Evolutionary conservation across 2,888 invertebrate genomes (phyloP), one percentile per base, ranked within the genome.

Genomic region (Creontiades dilutus): DNA sequence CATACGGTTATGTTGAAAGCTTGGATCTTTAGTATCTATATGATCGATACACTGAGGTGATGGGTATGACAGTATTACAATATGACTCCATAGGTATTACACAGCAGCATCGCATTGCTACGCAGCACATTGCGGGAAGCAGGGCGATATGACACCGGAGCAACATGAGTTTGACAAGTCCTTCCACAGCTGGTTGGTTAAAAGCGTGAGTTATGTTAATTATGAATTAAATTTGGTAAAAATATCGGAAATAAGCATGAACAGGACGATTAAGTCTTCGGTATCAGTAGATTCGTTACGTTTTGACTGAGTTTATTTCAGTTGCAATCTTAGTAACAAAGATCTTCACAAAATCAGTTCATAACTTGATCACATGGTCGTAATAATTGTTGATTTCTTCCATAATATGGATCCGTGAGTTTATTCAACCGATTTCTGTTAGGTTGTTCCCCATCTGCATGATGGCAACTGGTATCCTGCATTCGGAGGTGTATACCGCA

Each of bases 401-500:
- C 48, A 48, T 52, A 14, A 52, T 7, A 2, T 52, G 52, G 11
- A 52, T 52, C 11, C 23, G 23, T 3, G 23, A 23, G n/a, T 1
- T 14, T 16, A 0, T 57, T 57, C 68, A 11, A 7, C 9, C 23
- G 23, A 23, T 3, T 68, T 23, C 16, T 81, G 90, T 82, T 90
- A 93, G 93, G 93, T 95, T 2, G 92, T 94, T 12, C 94, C 94
- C 0, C 95, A 95, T 92, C 93, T 96, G 23, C 93, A 94, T 84
- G 95, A 96, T 92, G 95, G 95, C 11, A 94, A 94, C 90, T 94
- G 95, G 92, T 96, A 96, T 92, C 93, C 95, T 4, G 95, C 94
- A 4, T 93, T 95, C 11, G 94, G 94, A 4, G 94, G 94, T 91
- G 93, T 95, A 0, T 92, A 95, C 0, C 92, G 93, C 76, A 91